Conservation (phyloP, 2,888 invertebrate species). For the Tetragonisca angustula region DNA sequence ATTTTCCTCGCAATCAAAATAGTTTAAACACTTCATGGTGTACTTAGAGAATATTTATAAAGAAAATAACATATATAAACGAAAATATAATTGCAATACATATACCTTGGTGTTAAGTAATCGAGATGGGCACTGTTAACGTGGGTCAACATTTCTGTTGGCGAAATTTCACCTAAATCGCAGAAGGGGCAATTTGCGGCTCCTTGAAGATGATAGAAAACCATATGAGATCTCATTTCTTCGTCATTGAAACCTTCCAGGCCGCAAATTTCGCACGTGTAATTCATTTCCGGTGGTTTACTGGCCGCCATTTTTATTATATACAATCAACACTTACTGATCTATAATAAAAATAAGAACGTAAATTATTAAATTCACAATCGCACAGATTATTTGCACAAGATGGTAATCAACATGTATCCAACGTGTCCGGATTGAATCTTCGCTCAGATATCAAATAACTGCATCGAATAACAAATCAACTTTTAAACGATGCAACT, state of each 20-base stretch:
- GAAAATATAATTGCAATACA: neutral
- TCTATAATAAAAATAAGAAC: conserved; percentile 36
- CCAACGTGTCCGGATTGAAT: neutral
- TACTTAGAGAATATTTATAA: neutral
- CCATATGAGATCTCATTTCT: conserved; percentile 91
- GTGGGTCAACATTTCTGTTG: conserved; percentile 91
- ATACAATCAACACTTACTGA: conserved; percentile 46
- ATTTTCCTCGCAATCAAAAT: conserved; percentile 18
- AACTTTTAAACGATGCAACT: neutral
- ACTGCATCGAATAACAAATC: neutral
- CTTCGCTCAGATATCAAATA: neutral
- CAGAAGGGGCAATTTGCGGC: conserved; percentile 93
- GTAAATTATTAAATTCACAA: conserved; percentile 9
- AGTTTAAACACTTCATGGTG: conserved; percentile 20
- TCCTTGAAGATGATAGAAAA: conserved; percentile 91
- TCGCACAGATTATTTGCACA: too few species aligned
- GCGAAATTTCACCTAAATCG: conserved; percentile 89
- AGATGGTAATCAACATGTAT: neutral
- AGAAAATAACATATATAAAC: neutral
- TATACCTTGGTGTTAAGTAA: conserved; percentile 88
- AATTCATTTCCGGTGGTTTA: conserved; percentile 86
- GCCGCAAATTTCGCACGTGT: conserved; percentile 94
- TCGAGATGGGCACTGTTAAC: conserved; percentile 94
- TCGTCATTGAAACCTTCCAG: conserved; percentile 92
- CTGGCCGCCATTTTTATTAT: conserved; percentile 83